These are phyloP conservation scores for Papilio demoleus DNA, from an alignment of 2,888 invertebrate species.

Conservation along the genomic window DNA sequence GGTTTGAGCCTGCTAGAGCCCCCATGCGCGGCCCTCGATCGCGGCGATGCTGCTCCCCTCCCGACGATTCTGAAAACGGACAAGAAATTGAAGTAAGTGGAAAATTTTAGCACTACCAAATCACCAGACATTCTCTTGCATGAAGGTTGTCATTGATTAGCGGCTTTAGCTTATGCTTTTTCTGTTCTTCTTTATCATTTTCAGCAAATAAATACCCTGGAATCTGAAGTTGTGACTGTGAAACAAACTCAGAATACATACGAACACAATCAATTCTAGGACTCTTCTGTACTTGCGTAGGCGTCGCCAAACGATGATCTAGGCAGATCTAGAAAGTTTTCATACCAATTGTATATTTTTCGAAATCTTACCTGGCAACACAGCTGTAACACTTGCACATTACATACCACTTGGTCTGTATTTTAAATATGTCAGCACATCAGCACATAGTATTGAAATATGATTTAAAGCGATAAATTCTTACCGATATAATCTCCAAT, in stretches of 20 bases:
- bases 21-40: constrained; percentile 94
- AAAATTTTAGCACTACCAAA: background rate
- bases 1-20: constrained; percentile 94
- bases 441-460: too few relatives aligned
- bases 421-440: background rate
- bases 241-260: too few relatives aligned
- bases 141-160: background rate
- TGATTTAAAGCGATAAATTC: too few relatives aligned
- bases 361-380: too few relatives aligned
- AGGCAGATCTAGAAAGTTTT: too few relatives aligned
- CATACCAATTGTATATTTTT: too few relatives aligned
- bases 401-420: background rate
- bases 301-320: too few relatives aligned
- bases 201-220: background rate
- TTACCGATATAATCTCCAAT: too few relatives aligned
- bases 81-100: constrained; percentile 77
- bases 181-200: background rate
- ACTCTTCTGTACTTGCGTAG: too few relatives aligned
- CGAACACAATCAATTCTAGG: too few relatives aligned
- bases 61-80: constrained; percentile 85
- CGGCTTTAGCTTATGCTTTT: background rate
- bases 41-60: constrained; percentile 93
- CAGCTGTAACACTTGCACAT: background rate
- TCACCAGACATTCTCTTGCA: background rate
- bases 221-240: too few relatives aligned